phyloP scores from a whole-genome alignment of 2,888 invertebrate species.

The Diarsia brunnea region DNA sequence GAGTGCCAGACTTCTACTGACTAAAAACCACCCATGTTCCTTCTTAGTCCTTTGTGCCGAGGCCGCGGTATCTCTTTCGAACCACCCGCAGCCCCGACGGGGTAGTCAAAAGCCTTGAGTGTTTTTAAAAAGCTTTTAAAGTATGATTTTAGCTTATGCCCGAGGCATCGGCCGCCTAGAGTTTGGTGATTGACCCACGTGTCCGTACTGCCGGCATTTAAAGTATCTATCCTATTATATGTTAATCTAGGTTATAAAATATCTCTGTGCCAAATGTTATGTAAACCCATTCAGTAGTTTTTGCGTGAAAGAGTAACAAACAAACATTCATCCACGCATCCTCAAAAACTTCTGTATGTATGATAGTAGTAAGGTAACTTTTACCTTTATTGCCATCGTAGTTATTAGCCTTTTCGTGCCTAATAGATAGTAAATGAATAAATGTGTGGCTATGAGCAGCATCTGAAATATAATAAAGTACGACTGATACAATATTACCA shows the following conservation, averaged over 20 bases:
- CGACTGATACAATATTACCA: background rate
- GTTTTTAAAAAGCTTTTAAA: background rate
- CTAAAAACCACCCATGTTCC: no score
- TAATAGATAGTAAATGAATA: conserved; percentile 26
- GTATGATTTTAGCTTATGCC: background rate
- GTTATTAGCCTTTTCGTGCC: conserved; percentile 19
- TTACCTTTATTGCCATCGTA: conserved; percentile 12
- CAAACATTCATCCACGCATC: background rate
- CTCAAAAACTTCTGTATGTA: background rate
- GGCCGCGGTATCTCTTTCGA: no score
- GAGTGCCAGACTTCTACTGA: no score
- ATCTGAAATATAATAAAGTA: conserved; percentile 19
- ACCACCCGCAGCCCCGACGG: no score
- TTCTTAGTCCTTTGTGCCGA: no score
- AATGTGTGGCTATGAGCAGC: conserved; percentile 22
- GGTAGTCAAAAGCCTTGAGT: background rate
- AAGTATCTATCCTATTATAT: background rate
- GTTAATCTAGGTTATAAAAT: background rate
- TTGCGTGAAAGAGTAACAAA: background rate
- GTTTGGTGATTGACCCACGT: background rate
- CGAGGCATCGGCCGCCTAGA: background rate
- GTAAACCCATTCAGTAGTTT: background rate
- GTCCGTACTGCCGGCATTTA: background rate
- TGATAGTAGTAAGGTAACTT: background rate
- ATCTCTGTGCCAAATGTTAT: background rate